A percentile compares a stretch with the other conserved stretches of the same genome.
Evolutionary conservation across 1,140 invertebrate genomes (phyloP).

Genomic region (Mesaphorura yosii): DNA sequence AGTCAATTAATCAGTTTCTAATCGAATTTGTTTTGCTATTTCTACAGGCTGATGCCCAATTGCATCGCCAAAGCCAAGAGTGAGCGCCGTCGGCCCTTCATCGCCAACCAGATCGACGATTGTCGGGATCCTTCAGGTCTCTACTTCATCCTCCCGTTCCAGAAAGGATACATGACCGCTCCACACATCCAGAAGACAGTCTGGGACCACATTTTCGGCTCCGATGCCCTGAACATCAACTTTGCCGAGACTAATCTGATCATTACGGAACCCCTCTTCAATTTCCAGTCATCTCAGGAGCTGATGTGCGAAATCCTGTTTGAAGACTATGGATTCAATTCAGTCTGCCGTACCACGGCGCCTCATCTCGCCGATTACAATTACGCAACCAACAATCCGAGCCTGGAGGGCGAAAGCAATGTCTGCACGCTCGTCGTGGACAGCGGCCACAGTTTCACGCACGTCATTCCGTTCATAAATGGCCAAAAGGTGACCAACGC

Average conservation of each 20-base stretch:
- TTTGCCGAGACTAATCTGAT: slow-evolving; percentile 68
- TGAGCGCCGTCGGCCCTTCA: slow-evolving; percentile 80
- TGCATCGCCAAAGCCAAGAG: slow-evolving; percentile 97
- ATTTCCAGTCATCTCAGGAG: slow-evolving; percentile 86
- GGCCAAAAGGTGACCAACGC: slow-evolving; percentile 67
- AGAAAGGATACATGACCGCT: slow-evolving; percentile 89
- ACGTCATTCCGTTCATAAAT: slow-evolving; percentile 87
- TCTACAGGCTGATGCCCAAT: slow-evolving; percentile 70
- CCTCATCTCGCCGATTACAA: slow-evolving; percentile 43
- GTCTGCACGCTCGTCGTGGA: slow-evolving; percentile 76
- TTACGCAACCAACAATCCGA: slow-evolving; percentile 36
- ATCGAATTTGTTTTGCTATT: not conserved
- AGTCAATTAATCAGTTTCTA: not conserved
- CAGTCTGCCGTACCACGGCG: slow-evolving; percentile 68
- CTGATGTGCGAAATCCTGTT: slow-evolving; percentile 91
- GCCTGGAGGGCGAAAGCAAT: slow-evolving; percentile 45
- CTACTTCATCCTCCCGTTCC: slow-evolving; percentile 86
- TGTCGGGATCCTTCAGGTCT: slow-evolving; percentile 89
- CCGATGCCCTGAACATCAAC: slow-evolving; percentile 68
- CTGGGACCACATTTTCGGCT: slow-evolving; percentile 91
- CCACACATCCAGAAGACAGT: slow-evolving; percentile 92
- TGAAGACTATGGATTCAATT: slow-evolving; percentile 89
- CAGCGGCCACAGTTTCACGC: slow-evolving; percentile 88
- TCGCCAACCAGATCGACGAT: slow-evolving; percentile 88
- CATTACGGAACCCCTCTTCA: slow-evolving; percentile 86